Evolutionary conservation across 2,888 invertebrate genomes (phyloP).

Genomic region (Caenorhabditis angaria): DNA sequence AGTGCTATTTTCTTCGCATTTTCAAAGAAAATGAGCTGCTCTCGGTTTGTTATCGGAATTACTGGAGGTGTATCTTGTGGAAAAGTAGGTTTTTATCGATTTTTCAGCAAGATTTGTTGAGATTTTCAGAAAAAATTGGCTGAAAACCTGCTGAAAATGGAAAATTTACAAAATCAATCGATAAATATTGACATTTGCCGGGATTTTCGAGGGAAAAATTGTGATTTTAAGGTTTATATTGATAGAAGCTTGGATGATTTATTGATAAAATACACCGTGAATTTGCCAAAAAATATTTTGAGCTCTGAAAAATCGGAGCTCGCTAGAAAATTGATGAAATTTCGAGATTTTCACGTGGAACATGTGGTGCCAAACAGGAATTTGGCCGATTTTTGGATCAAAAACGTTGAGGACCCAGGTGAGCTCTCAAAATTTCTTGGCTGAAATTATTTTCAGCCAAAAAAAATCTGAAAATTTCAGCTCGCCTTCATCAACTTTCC

Average conservation of each 20-base stretch:
- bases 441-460: background rate
- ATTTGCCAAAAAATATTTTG: slow-evolving; percentile 5
- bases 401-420: slow-evolving; percentile 22
- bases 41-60: background rate
- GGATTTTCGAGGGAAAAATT: background rate
- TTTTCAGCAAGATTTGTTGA: slow-evolving; percentile 3
- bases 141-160: slow-evolving; percentile 13
- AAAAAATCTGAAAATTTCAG: slow-evolving; percentile 2
- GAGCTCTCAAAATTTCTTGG: background rate
- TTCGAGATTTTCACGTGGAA: slow-evolving; percentile 22
- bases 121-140: slow-evolving; percentile 24
- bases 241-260: slow-evolving; percentile 21
- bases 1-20: background rate
- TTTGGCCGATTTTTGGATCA: slow-evolving; percentile 19
- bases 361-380: slow-evolving; percentile 4
- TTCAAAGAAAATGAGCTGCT: no score
- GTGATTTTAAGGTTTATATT: slow-evolving; percentile 20
- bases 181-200: background rate
- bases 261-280: slow-evolving; percentile 14
- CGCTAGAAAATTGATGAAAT: slow-evolving; percentile 12
- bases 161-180: slow-evolving; percentile 3
- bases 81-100: slow-evolving; percentile 19
- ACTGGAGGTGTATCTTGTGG: slow-evolving; percentile 3
- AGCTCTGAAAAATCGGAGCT: background rate
- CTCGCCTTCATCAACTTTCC: background rate